Conservation (phyloP, 2,888 invertebrate species). For the Cryptus armator region DNA sequence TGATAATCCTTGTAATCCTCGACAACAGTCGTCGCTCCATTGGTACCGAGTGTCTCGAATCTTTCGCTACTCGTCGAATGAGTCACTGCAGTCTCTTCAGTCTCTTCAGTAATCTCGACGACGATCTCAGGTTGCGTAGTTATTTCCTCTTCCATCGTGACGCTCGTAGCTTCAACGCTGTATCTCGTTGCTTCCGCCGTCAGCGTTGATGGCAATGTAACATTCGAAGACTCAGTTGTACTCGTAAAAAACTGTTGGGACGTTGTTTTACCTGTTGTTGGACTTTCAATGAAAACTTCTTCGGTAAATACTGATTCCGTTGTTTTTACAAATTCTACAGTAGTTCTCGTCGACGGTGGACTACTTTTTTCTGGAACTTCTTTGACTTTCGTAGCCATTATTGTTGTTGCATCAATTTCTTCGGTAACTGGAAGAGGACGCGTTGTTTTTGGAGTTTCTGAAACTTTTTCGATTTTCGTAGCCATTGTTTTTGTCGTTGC, state of each 20-base stretch:
- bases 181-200: constrained; percentile 5
- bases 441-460: not conserved
- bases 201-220: constrained; percentile 22
- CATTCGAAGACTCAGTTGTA: not conserved
- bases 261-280: not conserved
- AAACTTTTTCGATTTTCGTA: not conserved
- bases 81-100: constrained; percentile 42
- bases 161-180: not conserved
- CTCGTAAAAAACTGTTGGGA: not conserved
- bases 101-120: constrained; percentile 62
- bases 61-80: not conserved
- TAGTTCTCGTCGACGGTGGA: constrained; percentile 16
- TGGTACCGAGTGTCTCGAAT: constrained; percentile 23
- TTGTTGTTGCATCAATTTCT: not conserved
- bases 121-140: constrained; percentile 46
- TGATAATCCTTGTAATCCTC: constrained; percentile 51
- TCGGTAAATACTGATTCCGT: constrained; percentile 1
- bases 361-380: not conserved
- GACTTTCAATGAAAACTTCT: not conserved
- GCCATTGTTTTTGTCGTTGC: not conserved
- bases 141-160: not conserved
- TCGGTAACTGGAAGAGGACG: not conserved
- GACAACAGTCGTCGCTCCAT: constrained; percentile 27
- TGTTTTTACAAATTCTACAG: constrained; percentile 15
- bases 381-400: not conserved